Evolutionary conservation across 2,113 vertebrate genomes (phyloP), one percentile per base, ranked within the genome.

Genomic region (Cyanoderma ruficeps): DNA sequence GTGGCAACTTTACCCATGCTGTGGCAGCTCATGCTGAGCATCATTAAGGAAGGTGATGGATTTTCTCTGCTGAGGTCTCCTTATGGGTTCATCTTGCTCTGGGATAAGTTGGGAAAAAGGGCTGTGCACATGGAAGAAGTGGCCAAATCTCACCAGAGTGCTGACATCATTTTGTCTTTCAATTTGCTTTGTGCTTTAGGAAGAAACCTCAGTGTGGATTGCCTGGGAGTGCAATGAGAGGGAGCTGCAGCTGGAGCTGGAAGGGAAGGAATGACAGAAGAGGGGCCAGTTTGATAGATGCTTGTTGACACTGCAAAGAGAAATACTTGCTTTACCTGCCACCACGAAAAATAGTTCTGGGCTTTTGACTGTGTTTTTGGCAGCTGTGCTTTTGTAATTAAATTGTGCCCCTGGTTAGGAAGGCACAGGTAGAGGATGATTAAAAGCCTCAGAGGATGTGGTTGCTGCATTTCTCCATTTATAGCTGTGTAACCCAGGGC

Each of bases 371-470:
- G 75, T 64, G 33, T n/a, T 86, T 88, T 81, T 93, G 92, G 87
- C 92, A 91, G 72, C 90, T 83, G 44, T 52, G 85, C 60, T 94
- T 92, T 94, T 93, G 71, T 94, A 95, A 96, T 96, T 94, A 93
- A 94, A 86, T 72, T 60, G 71, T 92, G 87, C 90, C 82, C 74
- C 82, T 95, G 85, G 83, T 95, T 88, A 83, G 85, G 78, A 90
- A 77, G 72, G 82, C 68, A n/a, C 64, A 44, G 49, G 64, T 76
- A 80, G 81, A 39, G 61, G 71, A 63, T 67, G 69, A 71, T 90
- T 85, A 88, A 92, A 83, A 81, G 82, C 92, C 57, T 41, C 33
- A 23, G 71, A 80, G 89, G 46, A 87, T 61, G 33, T 39, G 59
- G 28, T 22, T 82, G 78, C 46, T 52, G 52, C 47, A 41, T 70